phyloP scores from a whole-genome alignment of 1,140 invertebrate species.

The Calephelis virginiensis region DNA sequence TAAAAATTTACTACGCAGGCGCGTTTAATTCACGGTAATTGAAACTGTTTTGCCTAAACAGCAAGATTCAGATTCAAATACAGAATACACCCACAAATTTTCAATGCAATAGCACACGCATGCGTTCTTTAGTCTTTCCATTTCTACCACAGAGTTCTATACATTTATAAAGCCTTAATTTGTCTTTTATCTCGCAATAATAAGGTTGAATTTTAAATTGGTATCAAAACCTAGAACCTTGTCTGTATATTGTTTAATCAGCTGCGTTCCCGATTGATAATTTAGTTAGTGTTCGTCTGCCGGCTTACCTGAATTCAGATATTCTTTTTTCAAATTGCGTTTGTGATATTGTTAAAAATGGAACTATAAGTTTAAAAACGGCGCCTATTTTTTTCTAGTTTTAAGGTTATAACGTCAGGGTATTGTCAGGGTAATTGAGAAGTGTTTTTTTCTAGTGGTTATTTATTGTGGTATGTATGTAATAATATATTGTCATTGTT shows the following conservation, averaged over 20 bases:
- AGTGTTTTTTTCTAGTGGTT: conserved; percentile 20
- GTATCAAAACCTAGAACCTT: conserved; percentile 39
- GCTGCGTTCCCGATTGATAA: conserved; percentile 70
- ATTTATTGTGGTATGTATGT: conserved; percentile 16
- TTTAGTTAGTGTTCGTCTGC: conserved; percentile 63
- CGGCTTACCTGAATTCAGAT: conserved; percentile 45
- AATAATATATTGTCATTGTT: conserved; percentile 16
- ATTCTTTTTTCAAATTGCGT: conserved; percentile 28
- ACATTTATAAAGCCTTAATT: conserved; percentile 8
- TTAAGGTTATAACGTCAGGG: conserved; percentile 30
- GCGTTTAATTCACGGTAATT: conserved; percentile 15
- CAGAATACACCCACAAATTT: not conserved
- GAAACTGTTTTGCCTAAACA: not conserved
- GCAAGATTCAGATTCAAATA: conserved; percentile 20
- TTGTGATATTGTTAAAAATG: conserved; percentile 27
- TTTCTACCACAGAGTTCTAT: conserved; percentile 27
- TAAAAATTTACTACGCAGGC: conserved; percentile 28
- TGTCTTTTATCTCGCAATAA: not conserved
- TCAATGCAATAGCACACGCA: conserved; percentile 32
- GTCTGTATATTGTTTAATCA: conserved; percentile 61
- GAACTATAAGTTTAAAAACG: conserved; percentile 20
- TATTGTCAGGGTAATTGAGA: conserved; percentile 35
- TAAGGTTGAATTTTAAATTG: conserved; percentile 48
- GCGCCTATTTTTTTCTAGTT: not conserved
- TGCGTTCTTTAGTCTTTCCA: conserved; percentile 28